These are phyloP conservation scores for Megalonaias nervosa DNA, from an alignment of 1,140 invertebrate species.

Conservation along the genomic window DNA sequence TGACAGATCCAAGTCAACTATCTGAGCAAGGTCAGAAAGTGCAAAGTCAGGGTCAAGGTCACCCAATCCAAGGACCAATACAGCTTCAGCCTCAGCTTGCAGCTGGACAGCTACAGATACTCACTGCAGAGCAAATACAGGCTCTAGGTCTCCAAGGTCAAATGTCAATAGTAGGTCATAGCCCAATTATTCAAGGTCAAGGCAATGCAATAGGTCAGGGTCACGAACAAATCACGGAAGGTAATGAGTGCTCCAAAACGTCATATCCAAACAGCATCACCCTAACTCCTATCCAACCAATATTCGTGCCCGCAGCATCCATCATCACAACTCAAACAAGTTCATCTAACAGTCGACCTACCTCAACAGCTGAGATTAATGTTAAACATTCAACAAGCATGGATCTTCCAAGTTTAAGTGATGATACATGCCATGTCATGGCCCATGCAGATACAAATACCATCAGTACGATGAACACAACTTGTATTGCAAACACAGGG, in stretches of 20 bases:
- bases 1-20: not conserved
- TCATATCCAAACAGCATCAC: not conserved
- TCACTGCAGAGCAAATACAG: not conserved
- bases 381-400: too few species aligned
- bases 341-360: too few species aligned
- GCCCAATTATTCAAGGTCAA: not conserved
- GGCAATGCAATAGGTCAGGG: not conserved
- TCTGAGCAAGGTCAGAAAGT: not conserved
- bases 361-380: too few species aligned
- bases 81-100: not conserved
- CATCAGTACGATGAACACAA: slow-evolving; percentile 40
- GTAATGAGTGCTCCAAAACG: not conserved
- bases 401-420: too few species aligned
- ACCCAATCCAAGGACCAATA: slow-evolving; percentile 1
- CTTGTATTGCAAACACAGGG: slow-evolving; percentile 38
- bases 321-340: too few species aligned
- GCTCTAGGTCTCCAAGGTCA: not conserved
- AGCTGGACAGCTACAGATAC: not conserved
- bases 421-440: slow-evolving; percentile 17
- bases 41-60: not conserved
- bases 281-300: too few species aligned
- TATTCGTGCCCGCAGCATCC: too few species aligned
- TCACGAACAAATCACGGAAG: not conserved
- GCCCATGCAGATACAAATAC: slow-evolving; percentile 13
- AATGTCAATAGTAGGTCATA: not conserved